Conservation (phyloP, 2,888 invertebrate species). For the Gibbula magus region DNA sequence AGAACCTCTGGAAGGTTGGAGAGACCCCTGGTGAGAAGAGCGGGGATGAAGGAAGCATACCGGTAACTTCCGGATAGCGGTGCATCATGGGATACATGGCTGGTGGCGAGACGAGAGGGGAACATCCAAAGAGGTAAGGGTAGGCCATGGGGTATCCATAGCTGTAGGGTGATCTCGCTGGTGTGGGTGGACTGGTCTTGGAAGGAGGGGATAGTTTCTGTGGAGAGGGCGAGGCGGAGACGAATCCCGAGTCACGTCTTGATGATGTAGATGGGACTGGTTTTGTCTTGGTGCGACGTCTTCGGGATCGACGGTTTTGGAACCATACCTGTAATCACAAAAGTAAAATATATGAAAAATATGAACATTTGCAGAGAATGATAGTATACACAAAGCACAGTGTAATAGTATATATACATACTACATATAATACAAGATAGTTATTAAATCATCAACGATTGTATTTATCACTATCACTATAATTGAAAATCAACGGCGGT, state of each 20-base stretch:
- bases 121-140: slow-evolving; percentile 11
- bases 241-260: neutral
- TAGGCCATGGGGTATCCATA: slow-evolving; percentile 9
- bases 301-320: slow-evolving; percentile 30
- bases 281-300: neutral
- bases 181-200: neutral
- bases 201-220: slow-evolving; percentile 9
- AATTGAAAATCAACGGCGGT: no score
- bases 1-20: slow-evolving; percentile 1
- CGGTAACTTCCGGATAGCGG: neutral
- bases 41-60: neutral
- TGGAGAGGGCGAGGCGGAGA: neutral
- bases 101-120: neutral
- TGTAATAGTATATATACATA: no score
- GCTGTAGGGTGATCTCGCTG: neutral
- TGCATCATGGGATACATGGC: slow-evolving; percentile 3
- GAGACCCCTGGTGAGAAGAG: neutral
- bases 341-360: neutral
- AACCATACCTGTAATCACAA: slow-evolving; percentile 25
- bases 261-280: neutral
- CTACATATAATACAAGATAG: no score
- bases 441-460: no score
- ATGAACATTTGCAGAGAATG: no score
- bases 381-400: no score
- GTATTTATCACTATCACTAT: no score